Evolutionary conservation across 1,140 invertebrate genomes (phyloP).

Genomic region (Hirudo medicinalis): DNA sequence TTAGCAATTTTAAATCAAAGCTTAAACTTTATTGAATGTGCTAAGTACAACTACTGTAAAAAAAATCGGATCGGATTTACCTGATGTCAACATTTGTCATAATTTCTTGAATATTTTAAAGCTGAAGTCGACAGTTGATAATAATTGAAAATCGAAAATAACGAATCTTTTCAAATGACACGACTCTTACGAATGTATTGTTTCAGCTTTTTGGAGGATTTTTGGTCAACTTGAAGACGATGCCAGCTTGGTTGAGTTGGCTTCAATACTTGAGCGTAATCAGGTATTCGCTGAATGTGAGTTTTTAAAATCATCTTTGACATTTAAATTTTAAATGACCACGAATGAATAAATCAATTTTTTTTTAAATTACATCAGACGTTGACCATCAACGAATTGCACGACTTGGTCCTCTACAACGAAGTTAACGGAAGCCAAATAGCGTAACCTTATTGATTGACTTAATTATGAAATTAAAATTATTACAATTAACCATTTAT

Average conservation of each 20-base stretch:
- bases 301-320: background rate
- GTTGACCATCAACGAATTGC: constrained; percentile 14
- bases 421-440: background rate
- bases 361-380: background rate
- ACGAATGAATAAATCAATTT: background rate
- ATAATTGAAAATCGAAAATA: no score
- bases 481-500: no score
- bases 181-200: no score
- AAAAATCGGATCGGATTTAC: no score
- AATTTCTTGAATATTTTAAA: no score
- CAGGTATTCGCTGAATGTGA: constrained; percentile 33
- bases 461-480: background rate
- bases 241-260: constrained; percentile 33
- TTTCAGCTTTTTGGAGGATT: constrained; percentile 16
- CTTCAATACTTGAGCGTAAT: constrained; percentile 37
- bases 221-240: constrained; percentile 15
- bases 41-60: no score
- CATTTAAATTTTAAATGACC: background rate
- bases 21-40: no score
- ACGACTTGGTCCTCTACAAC: constrained; percentile 5
- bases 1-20: no score
- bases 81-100: no score
- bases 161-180: background rate
- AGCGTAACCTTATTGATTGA: background rate
- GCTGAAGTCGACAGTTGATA: no score